Percentiles rank a stretch among this genome's conserved stretches.
Conservation (phyloP, 2,888 invertebrate genomes). For the Tanypteryx hageni region DNA sequence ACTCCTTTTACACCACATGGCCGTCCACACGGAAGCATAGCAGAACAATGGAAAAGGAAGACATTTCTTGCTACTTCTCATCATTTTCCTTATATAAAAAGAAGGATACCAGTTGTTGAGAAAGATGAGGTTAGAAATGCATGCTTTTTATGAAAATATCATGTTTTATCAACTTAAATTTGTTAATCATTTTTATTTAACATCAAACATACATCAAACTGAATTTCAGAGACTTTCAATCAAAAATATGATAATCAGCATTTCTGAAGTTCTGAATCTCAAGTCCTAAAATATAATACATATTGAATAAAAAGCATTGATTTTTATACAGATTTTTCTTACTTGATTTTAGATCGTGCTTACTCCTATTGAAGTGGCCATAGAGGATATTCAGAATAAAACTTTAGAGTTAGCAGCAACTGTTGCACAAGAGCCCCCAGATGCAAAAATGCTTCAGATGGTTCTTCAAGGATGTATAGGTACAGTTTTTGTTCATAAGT, state of each 20-base stretch:
- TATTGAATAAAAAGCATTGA: no score
- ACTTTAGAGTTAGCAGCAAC: constrained; percentile 87
- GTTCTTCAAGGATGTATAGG: constrained; percentile 96
- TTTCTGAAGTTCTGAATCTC: no score
- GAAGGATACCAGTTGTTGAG: constrained; percentile 90
- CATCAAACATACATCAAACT: not conserved
- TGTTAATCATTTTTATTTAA: constrained; percentile 8
- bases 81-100: constrained; percentile 98
- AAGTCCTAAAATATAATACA: no score
- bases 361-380: constrained; percentile 95
- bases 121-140: constrained; percentile 80
- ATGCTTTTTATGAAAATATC: no score
- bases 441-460: constrained; percentile 99
- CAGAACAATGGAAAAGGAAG: constrained; percentile 97
- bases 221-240: not conserved
- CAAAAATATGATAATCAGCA: no score
- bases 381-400: no score
- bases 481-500: constrained; percentile 66
- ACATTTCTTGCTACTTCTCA: constrained; percentile 94
- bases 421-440: constrained; percentile 93
- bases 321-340: no score
- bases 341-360: constrained; percentile 80
- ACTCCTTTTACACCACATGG: constrained; percentile 97
- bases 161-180: constrained; percentile 37
- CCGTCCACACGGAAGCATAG: constrained; percentile 95